A percentile compares a stretch with the other conserved stretches of the same genome.
These are phyloP conservation scores for Homarus americanus DNA, from an alignment of 1,140 invertebrate species.

Conservation along the genomic window DNA sequence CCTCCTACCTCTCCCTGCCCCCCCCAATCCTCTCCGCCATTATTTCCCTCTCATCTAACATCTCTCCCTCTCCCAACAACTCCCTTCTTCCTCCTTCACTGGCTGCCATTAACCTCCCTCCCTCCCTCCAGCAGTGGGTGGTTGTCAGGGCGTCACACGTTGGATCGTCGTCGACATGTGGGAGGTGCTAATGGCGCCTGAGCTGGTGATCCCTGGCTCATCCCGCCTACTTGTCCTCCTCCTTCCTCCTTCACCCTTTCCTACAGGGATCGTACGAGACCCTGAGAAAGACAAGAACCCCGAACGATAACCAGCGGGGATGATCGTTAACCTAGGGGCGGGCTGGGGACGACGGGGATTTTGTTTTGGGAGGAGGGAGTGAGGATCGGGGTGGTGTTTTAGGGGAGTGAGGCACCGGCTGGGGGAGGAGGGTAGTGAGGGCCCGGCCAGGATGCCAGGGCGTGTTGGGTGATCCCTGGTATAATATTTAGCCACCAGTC, in stretches of 20 bases:
- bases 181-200: constrained; percentile 61
- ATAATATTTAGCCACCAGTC: constrained; percentile 69
- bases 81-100: background rate
- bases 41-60: background rate
- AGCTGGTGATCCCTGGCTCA: constrained; percentile 54
- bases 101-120: constrained; percentile 25
- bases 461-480: constrained; percentile 45
- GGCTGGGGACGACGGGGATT: constrained; percentile 17
- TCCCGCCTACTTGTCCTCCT: constrained; percentile 27
- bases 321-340: constrained; percentile 28
- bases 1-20: background rate
- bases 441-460: constrained; percentile 46
- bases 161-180: constrained; percentile 56
- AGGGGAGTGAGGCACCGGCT: constrained; percentile 27
- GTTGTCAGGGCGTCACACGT: constrained; percentile 26
- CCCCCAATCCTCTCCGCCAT: background rate
- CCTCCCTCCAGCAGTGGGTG: background rate
- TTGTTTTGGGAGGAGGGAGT: constrained; percentile 47
- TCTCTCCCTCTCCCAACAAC: constrained; percentile 11
- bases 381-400: constrained; percentile 36
- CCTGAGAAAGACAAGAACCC: too few relatives aligned
- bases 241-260: background rate
- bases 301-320: constrained; percentile 31
- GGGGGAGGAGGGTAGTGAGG: constrained; percentile 29
- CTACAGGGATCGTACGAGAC: constrained; percentile 5